Percentiles rank a stretch among this genome's conserved stretches.
phyloP scores from a whole-genome alignment of 2,113 vertebrate genomes.

The Tenebrosternarchus preto region DNA sequence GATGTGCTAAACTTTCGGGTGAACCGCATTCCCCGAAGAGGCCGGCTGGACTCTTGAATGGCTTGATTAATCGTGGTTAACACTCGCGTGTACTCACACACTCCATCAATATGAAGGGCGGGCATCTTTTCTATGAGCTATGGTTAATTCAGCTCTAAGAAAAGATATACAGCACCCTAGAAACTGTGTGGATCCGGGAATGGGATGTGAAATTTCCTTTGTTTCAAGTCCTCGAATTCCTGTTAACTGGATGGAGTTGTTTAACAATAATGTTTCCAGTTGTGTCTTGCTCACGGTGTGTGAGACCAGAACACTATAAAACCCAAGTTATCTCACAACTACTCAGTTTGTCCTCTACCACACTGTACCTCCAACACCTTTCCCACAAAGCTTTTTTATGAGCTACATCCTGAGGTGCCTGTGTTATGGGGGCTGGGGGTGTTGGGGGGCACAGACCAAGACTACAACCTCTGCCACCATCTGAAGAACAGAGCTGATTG shows the following conservation, averaged over 20 bases:
- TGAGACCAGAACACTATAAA: not conserved
- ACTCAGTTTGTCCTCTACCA: not conserved
- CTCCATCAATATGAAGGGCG: not conserved
- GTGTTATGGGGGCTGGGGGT: not conserved
- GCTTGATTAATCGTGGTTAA: not conserved
- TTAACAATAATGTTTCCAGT: not conserved
- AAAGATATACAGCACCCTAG: not conserved
- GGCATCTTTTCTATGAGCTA: conserved; percentile 3
- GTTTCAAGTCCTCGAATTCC: not conserved
- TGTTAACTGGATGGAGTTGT: not conserved
- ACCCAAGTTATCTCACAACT: not conserved
- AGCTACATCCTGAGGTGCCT: conserved; percentile 30
- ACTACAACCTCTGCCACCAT: conserved; percentile 81
- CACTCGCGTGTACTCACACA: not conserved
- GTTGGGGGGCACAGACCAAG: conserved; percentile 25
- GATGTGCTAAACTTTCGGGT: not conserved
- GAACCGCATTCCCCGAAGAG: not conserved
- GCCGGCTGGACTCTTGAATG: no score
- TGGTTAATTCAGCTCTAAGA: not conserved
- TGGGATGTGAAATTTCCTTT: not conserved
- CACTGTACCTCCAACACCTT: conserved; percentile 10
- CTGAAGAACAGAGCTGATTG: conserved; percentile 77
- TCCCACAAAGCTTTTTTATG: conserved; percentile 34
- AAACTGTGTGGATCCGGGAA: conserved; percentile 5
- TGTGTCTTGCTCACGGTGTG: not conserved